phyloP scores from a whole-genome alignment of 2,797 vertebrate species.

The Enoplosus armatus region DNA sequence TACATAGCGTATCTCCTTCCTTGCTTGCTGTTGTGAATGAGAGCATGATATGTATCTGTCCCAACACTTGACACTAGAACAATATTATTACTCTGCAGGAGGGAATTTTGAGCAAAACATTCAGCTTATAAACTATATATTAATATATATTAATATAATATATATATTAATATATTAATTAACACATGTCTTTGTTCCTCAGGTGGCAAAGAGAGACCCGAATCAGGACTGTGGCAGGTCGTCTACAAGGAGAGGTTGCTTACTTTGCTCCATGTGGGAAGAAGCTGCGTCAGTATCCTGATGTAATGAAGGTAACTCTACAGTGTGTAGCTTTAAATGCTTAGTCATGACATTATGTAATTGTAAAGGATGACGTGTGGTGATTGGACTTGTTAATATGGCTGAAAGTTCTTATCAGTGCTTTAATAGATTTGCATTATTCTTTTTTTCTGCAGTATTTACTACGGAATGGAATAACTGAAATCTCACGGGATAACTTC shows the following conservation, averaged over 20 bases:
- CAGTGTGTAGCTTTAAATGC: neutral
- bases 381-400: neutral
- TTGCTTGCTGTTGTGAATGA: conserved; percentile 2
- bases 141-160: too few relatives aligned
- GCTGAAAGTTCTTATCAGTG: neutral
- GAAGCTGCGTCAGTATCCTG: conserved; percentile 95
- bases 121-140: neutral
- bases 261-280: conserved; percentile 97
- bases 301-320: conserved; percentile 92
- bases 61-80: neutral
- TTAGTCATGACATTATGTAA: too few relatives aligned
- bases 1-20: conserved; percentile 9
- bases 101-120: neutral
- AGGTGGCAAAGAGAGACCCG: conserved; percentile 97
- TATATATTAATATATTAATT: too few relatives aligned
- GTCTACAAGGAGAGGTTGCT: conserved; percentile 92
- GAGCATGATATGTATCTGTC: neutral
- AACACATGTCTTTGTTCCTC: conserved; percentile 32
- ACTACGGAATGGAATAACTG: conserved; percentile 94
- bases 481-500: conserved; percentile 97
- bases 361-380: neutral
- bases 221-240: conserved; percentile 89
- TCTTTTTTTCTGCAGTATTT: conserved; percentile 90
- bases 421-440: conserved; percentile 28
- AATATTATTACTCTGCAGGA: neutral